Conservation (phyloP, 2,797 vertebrate genomes). For the Peromyscus aztecus region DNA sequence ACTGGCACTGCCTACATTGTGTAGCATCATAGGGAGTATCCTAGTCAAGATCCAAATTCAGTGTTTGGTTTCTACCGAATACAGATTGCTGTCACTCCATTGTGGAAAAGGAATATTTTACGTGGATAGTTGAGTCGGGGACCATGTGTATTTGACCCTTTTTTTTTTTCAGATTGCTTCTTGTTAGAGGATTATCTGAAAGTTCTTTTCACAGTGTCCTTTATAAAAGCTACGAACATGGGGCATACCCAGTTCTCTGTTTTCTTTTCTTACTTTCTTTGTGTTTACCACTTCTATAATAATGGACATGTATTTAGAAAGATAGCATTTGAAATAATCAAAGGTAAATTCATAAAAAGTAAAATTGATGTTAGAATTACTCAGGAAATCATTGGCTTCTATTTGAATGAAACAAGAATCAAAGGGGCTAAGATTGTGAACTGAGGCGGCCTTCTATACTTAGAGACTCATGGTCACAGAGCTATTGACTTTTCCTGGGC, state of each 20-base stretch:
- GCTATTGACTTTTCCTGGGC: background rate
- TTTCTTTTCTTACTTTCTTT: conserved; percentile 4
- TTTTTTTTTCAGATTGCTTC: background rate
- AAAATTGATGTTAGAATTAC: background rate
- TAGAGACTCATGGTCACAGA: background rate
- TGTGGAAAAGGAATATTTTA: background rate
- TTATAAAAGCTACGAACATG: background rate
- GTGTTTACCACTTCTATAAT: background rate
- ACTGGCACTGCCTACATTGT: background rate
- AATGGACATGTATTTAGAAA: background rate
- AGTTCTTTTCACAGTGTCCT: background rate
- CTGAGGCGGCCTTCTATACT: background rate
- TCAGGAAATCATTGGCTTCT: background rate
- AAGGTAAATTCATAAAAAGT: background rate
- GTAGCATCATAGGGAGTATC: background rate
- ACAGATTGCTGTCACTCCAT: background rate
- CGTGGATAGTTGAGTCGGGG: background rate
- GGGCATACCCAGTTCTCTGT: background rate
- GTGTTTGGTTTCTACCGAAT: background rate
- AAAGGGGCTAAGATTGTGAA: background rate
- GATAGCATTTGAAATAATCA: background rate
- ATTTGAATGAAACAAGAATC: background rate
- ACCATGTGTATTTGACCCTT: no score
- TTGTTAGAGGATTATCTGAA: background rate
- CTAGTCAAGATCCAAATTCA: background rate